Evolutionary conservation across 2,888 invertebrate species (phyloP).

Genomic region (Thymelicus lineola): DNA sequence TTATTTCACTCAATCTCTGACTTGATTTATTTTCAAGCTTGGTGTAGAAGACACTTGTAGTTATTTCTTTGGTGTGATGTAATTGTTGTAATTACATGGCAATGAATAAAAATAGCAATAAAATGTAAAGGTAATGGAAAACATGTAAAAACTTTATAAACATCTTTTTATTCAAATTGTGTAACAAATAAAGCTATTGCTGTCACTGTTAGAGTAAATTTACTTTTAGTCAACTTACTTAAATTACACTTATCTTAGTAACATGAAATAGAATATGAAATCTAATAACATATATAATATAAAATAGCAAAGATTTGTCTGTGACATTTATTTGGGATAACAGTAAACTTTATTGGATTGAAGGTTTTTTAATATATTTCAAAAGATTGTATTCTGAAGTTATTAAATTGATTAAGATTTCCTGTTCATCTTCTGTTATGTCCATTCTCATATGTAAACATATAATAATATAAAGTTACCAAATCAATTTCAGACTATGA

Average conservation of each 20-base stretch:
- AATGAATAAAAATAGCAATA: conserved; percentile 22
- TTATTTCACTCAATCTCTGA: neutral
- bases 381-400: too few species aligned
- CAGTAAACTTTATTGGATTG: too few species aligned
- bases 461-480: too few species aligned
- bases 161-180: neutral
- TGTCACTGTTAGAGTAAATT: neutral
- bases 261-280: conserved; percentile 2
- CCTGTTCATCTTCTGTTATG: too few species aligned
- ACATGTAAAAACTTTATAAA: conserved; percentile 5
- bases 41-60: too few species aligned
- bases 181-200: neutral
- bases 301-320: too few species aligned
- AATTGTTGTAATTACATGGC: neutral
- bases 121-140: conserved; percentile 9
- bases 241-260: neutral
- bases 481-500: too few species aligned
- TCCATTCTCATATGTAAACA: too few species aligned
- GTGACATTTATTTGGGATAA: too few species aligned
- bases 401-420: too few species aligned
- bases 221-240: conserved; percentile 8
- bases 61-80: neutral
- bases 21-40: too few species aligned
- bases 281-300: neutral
- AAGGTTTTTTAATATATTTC: too few species aligned